Evolutionary conservation across 2,113 vertebrate species (phyloP).

Genomic region (Castor canadensis): DNA sequence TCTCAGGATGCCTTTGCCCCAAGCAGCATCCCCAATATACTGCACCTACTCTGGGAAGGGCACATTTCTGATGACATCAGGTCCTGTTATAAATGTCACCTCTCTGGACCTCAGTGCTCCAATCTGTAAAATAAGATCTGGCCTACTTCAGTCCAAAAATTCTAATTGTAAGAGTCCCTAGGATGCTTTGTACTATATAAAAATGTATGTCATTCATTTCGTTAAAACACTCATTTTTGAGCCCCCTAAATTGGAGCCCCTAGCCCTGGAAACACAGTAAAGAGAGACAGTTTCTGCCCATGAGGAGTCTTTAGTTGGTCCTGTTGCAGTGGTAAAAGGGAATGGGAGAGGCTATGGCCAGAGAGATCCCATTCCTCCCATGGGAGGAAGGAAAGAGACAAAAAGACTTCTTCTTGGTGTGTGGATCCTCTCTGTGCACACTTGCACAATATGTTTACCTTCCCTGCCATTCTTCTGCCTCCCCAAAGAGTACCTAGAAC

Average conservation of each 20-base stretch:
- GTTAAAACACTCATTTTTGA: background rate
- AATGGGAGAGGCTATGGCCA: background rate
- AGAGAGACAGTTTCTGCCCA: background rate
- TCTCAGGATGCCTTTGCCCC: background rate
- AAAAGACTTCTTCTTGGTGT: background rate
- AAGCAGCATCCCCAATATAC: background rate
- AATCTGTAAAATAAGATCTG: background rate
- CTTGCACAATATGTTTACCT: background rate
- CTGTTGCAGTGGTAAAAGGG: background rate
- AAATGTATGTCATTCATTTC: background rate
- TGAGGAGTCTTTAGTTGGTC: background rate
- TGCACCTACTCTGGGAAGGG: background rate
- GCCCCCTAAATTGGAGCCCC: background rate
- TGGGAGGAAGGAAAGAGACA: fast-evolving
- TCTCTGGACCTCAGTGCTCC: background rate
- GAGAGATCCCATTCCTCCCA: background rate
- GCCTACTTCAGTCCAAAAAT: background rate
- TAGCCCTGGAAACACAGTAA: background rate
- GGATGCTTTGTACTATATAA: background rate
- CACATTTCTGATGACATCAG: background rate
- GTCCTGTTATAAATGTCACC: background rate
- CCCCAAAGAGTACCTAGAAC: background rate
- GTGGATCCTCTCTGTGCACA: background rate
- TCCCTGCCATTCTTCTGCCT: background rate
- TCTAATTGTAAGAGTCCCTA: background rate